A percentile compares a stretch with the other conserved stretches of the same genome.
These are phyloP conservation scores for Genyomyrus donnyi DNA, from an alignment of 2,113 vertebrate genomes.

Conservation along the genomic window DNA sequence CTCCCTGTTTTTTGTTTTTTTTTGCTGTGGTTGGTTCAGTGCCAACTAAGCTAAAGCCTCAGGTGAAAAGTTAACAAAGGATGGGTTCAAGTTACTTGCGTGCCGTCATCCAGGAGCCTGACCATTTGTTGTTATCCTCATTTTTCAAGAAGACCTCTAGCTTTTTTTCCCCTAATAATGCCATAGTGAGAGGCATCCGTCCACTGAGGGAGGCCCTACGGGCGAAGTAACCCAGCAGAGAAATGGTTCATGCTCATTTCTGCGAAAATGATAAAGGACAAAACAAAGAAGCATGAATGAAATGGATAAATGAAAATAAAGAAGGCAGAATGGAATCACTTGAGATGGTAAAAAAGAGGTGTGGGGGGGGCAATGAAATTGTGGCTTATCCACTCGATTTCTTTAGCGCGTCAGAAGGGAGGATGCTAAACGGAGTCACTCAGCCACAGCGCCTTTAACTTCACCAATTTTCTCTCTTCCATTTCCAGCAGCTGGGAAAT, in stretches of 20 bases:
- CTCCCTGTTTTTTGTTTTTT: not conserved
- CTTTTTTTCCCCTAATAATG: not conserved
- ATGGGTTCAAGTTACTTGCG: not conserved
- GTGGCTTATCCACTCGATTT: not conserved
- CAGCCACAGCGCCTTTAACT: not conserved
- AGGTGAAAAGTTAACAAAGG: not conserved
- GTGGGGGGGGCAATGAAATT: not conserved
- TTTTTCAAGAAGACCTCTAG: not conserved
- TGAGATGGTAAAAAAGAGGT: not conserved
- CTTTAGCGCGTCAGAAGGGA: too few species aligned
- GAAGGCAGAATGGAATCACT: not conserved
- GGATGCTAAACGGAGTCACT: not conserved
- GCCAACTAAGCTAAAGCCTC: not conserved
- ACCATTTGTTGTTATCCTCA: not conserved
- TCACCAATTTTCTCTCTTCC: not conserved
- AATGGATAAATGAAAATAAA: not conserved
- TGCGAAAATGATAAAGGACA: not conserved
- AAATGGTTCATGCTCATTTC: not conserved
- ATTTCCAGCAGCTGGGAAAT: not conserved
- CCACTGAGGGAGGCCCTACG: not conserved
- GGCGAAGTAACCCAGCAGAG: not conserved
- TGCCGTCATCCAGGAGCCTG: not conserved
- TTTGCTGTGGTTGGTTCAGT: not conserved
- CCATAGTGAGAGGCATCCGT: not conserved
- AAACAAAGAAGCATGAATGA: not conserved